Percentiles rank a stretch among this genome's conserved stretches.
These are phyloP conservation scores for Oenanthe melanoleuca DNA, from an alignment of 2,113 vertebrate species.

Conservation along the genomic window DNA sequence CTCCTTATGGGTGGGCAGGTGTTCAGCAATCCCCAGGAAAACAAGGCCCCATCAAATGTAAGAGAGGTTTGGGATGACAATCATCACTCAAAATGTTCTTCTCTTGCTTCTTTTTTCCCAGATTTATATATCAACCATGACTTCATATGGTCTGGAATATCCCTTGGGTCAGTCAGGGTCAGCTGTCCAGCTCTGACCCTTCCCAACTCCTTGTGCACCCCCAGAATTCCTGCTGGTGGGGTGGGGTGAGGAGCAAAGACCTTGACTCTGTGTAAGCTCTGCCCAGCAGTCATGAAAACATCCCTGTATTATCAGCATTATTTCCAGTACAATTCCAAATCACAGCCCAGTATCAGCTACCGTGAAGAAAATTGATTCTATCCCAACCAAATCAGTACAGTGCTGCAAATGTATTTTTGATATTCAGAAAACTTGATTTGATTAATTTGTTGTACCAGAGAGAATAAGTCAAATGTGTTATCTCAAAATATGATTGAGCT, in stretches of 20 bases:
- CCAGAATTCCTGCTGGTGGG: background rate
- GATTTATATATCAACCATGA: background rate
- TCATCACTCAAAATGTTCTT: background rate
- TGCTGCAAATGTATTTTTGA: background rate
- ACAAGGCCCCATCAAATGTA: background rate
- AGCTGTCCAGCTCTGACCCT: background rate
- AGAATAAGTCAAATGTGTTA: background rate
- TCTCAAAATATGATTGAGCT: background rate
- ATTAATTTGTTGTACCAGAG: background rate
- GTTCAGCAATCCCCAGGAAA: background rate
- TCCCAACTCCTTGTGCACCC: background rate
- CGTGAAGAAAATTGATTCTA: background rate
- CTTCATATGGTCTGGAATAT: background rate
- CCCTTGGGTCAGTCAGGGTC: background rate
- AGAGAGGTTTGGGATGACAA: background rate
- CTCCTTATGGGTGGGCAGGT: background rate
- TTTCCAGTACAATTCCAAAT: background rate
- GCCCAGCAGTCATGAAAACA: background rate
- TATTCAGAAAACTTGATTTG: background rate
- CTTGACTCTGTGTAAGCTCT: no score
- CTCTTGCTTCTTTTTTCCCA: background rate
- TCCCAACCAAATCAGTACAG: background rate
- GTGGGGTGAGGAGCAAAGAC: background rate
- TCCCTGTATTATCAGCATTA: background rate
- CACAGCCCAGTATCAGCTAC: background rate